These are phyloP conservation scores for Elymnias hypermnestra DNA, from an alignment of 1,140 invertebrate genomes.

Conservation along the genomic window DNA sequence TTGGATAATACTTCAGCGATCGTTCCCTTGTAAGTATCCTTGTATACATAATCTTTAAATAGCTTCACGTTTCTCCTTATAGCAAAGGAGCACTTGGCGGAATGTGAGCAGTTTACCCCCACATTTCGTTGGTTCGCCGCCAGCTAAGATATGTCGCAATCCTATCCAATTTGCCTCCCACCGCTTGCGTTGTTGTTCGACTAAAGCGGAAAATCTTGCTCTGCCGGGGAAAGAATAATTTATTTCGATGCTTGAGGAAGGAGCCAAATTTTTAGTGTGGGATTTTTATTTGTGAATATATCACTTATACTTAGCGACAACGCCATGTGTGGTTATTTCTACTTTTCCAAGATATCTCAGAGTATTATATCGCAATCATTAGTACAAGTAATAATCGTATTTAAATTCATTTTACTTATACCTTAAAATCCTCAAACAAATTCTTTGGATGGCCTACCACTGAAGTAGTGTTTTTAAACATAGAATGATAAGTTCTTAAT, in stretches of 20 bases:
- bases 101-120: constrained; percentile 59
- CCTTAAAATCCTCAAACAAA: too few species aligned
- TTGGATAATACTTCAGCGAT: constrained; percentile 18
- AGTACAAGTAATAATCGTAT: too few species aligned
- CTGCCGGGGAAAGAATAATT: constrained; percentile 55
- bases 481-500: too few species aligned
- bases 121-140: constrained; percentile 55
- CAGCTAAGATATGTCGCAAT: constrained; percentile 67
- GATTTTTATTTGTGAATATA: too few species aligned
- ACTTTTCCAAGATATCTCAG: too few species aligned
- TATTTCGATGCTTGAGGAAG: constrained; percentile 31
- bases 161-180: constrained; percentile 68
- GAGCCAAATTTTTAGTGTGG: constrained; percentile 4
- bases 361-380: too few species aligned
- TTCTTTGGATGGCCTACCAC: too few species aligned
- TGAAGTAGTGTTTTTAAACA: too few species aligned
- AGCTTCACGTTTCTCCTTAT: constrained; percentile 40
- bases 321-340: too few species aligned
- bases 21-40: constrained; percentile 23
- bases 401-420: too few species aligned
- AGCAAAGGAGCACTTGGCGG: constrained; percentile 37
- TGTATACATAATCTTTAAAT: constrained; percentile 42
- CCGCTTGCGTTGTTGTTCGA: constrained; percentile 48
- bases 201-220: constrained; percentile 65
- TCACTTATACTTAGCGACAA: too few species aligned